Conservation (phyloP, 2,888 invertebrate species). For the Oscheius myriophilus region DNA sequence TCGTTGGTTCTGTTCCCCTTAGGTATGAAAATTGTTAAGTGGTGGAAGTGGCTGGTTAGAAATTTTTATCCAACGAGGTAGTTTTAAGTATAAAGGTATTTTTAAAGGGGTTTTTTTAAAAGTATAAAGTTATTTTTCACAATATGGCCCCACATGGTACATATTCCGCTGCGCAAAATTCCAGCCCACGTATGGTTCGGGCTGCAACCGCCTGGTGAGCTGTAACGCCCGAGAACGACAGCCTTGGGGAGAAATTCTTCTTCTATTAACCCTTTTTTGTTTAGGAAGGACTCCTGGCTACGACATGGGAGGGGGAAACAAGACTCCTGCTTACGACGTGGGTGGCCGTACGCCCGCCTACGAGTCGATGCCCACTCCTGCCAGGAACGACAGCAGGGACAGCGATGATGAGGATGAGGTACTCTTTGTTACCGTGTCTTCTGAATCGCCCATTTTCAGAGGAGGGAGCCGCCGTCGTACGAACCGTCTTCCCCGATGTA, state of each 20-base stretch:
- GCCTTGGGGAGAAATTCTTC: slow-evolving; percentile 34
- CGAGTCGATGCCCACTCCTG: slow-evolving; percentile 70
- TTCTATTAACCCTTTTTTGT: slow-evolving; percentile 18
- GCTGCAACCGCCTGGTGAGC: no score
- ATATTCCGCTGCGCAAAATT: no score
- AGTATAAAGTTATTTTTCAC: no score
- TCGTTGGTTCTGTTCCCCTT: no score
- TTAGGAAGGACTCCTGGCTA: slow-evolving; percentile 37
- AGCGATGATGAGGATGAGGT: slow-evolving; percentile 33
- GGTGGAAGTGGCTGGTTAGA: no score
- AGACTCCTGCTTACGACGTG: slow-evolving; percentile 73
- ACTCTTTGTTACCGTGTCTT: no score
- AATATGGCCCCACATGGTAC: no score
- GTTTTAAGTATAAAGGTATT: no score
- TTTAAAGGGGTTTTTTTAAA: no score
- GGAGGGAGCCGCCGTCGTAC: slow-evolving; percentile 34
- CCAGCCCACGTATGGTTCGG: no score
- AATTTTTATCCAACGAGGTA: no score
- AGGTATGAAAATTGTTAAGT: no score
- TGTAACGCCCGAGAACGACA: slow-evolving; percentile 44
- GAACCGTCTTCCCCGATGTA: slow-evolving; percentile 51
- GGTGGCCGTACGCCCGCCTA: slow-evolving; percentile 79
- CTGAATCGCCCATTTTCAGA: background rate
- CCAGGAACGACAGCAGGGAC: slow-evolving; percentile 22
- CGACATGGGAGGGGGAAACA: slow-evolving; percentile 70